A percentile compares a stretch with the other conserved stretches of the same genome.
phyloP scores from a whole-genome alignment of 2,113 vertebrate species.

The Climacteris rufus region DNA sequence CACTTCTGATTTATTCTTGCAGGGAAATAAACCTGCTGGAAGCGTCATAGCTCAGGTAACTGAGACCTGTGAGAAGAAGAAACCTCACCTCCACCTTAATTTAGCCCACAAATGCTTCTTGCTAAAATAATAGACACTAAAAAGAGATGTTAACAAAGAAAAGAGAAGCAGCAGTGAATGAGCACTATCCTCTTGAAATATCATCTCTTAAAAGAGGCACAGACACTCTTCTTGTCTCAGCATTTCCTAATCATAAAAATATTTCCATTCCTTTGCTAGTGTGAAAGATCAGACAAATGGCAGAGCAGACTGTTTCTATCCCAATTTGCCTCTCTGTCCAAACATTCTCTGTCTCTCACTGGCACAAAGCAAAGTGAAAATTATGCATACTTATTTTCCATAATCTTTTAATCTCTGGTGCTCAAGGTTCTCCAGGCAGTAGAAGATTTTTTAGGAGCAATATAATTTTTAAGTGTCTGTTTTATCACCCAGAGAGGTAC shows the following conservation, averaged over 20 bases:
- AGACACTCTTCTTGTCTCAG: not conserved
- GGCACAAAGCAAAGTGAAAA: slow-evolving; percentile 42
- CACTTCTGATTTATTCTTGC: not conserved
- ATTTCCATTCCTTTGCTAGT: not conserved
- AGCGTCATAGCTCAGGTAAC: not conserved
- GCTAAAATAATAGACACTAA: not conserved
- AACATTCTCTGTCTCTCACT: slow-evolving; percentile 11
- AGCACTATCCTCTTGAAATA: not conserved
- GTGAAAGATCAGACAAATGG: slow-evolving; percentile 43
- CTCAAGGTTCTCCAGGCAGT: not conserved
- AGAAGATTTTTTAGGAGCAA: not conserved
- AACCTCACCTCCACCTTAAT: not conserved
- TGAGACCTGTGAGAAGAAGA: not conserved
- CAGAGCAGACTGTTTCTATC: slow-evolving; percentile 35
- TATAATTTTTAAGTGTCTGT: not conserved
- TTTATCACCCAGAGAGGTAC: not conserved
- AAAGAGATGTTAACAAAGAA: not conserved
- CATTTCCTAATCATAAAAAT: not conserved
- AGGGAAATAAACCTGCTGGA: not conserved
- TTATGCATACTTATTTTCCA: not conserved
- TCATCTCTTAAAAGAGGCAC: not conserved
- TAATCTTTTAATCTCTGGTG: slow-evolving; percentile 15
- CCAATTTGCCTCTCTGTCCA: slow-evolving; percentile 14
- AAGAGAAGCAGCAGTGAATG: not conserved
- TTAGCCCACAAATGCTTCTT: not conserved